Evolutionary conservation across 2,888 invertebrate species (phyloP).

Genomic region (Coecobrya sp.): DNA sequence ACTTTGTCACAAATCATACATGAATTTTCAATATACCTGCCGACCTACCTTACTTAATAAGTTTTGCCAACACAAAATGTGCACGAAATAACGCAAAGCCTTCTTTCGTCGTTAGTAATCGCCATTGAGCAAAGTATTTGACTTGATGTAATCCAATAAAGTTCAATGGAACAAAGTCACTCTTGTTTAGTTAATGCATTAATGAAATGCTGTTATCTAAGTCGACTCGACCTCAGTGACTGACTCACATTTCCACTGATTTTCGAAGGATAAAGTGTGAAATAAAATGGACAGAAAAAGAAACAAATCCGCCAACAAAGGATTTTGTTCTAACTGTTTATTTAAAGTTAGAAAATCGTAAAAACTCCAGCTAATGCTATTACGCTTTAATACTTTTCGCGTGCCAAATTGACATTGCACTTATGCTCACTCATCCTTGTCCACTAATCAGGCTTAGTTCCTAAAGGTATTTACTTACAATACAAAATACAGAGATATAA

Average conservation of each 20-base stretch:
- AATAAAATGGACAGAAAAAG: slow-evolving; percentile 58
- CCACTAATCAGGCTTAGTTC: slow-evolving; percentile 81
- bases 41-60: background rate
- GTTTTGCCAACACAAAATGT: background rate
- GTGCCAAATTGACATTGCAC: slow-evolving; percentile 83
- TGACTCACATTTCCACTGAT: slow-evolving; percentile 43
- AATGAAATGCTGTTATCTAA: slow-evolving; percentile 70
- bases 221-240: slow-evolving; percentile 61
- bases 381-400: slow-evolving; percentile 79
- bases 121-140: slow-evolving; percentile 60
- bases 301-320: slow-evolving; percentile 78
- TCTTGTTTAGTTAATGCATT: slow-evolving; percentile 73
- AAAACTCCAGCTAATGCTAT: slow-evolving; percentile 62
- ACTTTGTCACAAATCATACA: too few species aligned
- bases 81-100: slow-evolving; percentile 49
- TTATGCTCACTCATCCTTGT: slow-evolving; percentile 82
- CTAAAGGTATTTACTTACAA: slow-evolving; percentile 76
- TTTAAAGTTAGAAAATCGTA: slow-evolving; percentile 74
- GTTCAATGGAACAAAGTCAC: slow-evolving; percentile 76
- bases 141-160: slow-evolving; percentile 78
- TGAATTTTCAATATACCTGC: too few species aligned
- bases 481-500: slow-evolving; percentile 39
- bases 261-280: slow-evolving; percentile 32
- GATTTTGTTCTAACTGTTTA: slow-evolving; percentile 77
- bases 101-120: slow-evolving; percentile 42